phyloP scores from a whole-genome alignment of 1,140 invertebrate genomes.

The Trichogramma pretiosum region DNA sequence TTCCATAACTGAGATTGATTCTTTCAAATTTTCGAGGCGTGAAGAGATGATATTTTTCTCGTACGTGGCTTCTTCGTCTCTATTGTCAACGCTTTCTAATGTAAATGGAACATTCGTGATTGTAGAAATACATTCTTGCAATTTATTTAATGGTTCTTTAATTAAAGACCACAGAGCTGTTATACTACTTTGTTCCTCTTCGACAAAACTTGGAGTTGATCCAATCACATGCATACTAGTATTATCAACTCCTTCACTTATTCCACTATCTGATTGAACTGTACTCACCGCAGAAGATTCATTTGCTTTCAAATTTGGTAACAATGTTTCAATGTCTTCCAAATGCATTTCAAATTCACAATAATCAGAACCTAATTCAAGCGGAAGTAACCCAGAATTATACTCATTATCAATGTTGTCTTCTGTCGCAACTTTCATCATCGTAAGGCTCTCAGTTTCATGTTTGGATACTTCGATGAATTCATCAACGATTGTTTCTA shows the following conservation, averaged over 20 bases:
- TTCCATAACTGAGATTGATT: conserved; percentile 38
- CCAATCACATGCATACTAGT: conserved; percentile 6
- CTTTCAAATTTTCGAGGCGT: conserved; percentile 34
- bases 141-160: conserved; percentile 24
- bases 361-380: background rate
- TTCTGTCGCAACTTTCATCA: conserved; percentile 18
- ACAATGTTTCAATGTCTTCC: background rate
- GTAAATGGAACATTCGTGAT: conserved; percentile 22
- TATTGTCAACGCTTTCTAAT: conserved; percentile 21
- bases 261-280: background rate
- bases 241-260: background rate
- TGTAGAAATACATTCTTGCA: conserved; percentile 29
- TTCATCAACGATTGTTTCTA: conserved; percentile 33
- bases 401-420: no score
- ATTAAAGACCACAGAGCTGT: conserved; percentile 23
- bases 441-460: conserved; percentile 28
- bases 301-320: background rate
- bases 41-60: conserved; percentile 18
- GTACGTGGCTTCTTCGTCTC: conserved; percentile 12
- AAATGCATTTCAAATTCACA: background rate
- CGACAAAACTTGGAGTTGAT: conserved; percentile 6
- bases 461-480: conserved; percentile 32
- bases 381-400: no score
- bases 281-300: no score
- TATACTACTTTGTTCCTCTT: conserved; percentile 16